Evolutionary conservation across 2,888 invertebrate genomes (phyloP).

Genomic region (Stegophylla sp.): DNA sequence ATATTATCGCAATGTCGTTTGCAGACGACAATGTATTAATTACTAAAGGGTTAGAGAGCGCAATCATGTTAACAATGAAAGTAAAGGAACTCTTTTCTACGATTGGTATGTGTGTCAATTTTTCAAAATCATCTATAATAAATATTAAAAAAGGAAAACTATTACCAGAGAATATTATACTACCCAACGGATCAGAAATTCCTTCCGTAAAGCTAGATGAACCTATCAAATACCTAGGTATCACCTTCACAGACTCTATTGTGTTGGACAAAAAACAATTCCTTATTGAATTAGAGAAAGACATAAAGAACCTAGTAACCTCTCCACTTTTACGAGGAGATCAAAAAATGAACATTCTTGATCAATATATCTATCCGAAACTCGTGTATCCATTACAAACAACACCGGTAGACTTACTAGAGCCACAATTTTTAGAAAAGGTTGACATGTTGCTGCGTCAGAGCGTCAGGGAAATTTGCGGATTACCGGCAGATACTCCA

Average conservation of each 20-base stretch:
- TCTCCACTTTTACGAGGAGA: background rate
- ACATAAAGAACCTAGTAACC: background rate
- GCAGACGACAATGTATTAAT: too few relatives aligned
- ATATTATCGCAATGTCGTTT: too few relatives aligned
- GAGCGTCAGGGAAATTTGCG: background rate
- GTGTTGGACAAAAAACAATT: background rate
- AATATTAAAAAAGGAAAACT: conserved; percentile 9
- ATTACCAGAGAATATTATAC: background rate
- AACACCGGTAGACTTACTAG: background rate
- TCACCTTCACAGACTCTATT: background rate
- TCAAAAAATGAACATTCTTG: background rate
- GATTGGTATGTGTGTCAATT: background rate
- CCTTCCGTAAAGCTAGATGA: background rate
- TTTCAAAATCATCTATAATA: conserved; percentile 1
- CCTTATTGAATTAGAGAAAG: background rate
- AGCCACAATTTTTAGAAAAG: background rate
- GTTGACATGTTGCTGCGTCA: background rate
- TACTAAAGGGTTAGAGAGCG: too few relatives aligned
- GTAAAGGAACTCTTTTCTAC: too few relatives aligned
- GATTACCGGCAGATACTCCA: background rate
- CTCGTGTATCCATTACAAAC: background rate
- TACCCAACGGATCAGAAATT: background rate
- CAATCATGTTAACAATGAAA: too few relatives aligned
- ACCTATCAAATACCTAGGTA: background rate
- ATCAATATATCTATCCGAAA: conserved; percentile 19